Evolutionary conservation across 2,888 invertebrate species (phyloP), one percentile per base, ranked within the genome.

Genomic region (Leptarthrus brevirostris): DNA sequence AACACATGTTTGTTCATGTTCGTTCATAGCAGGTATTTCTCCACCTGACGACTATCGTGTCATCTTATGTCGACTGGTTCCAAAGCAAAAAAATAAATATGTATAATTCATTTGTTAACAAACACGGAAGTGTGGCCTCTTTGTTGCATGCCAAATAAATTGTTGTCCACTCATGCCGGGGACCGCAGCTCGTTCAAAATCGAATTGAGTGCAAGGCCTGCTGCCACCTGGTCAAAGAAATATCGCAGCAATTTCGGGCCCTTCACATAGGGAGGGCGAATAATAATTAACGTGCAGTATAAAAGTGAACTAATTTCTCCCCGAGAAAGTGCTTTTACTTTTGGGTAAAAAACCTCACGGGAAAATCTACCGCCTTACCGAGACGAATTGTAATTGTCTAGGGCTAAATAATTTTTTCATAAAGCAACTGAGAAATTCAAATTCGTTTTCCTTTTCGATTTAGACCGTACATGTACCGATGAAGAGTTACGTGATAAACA

Each of bases 401-500:
- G 56, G 56, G 56, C 56, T 30, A 30, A 30, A 30, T 8, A 8
- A 30, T 5, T 5, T 30, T 30, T 8, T 16, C n/a, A 3, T 26
- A 30, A 56, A 26, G 26, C n/a, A 56, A 30, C 24, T 26, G 30
- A 30, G 14, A 30, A 56, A 30, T 56, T 56, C 34, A n/a, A n/a
- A n/a, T 56, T 56, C 30, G 24, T 56, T 8, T 56, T 56, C 56
- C 30, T 16, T 30, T 14, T n/a, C n/a, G n/a, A n/a, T n/a, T n/a
- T n/a, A n/a, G n/a, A 30, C 3, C 30, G 30, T 30, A 14, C 56
- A 56, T 26, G 30, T 26, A 14, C 16, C 30, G 8, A 16, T 4
- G n/a, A 26, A 14, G 8, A 56, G 56, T 56, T 56, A 56, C 56
- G 30, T 56, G 56, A 56, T 56, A 56, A 56, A 30, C 56, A n/a